Evolutionary conservation across 2,113 vertebrate genomes (phyloP), one percentile per base, ranked within the genome.

Genomic region (Anoura caudifer): DNA sequence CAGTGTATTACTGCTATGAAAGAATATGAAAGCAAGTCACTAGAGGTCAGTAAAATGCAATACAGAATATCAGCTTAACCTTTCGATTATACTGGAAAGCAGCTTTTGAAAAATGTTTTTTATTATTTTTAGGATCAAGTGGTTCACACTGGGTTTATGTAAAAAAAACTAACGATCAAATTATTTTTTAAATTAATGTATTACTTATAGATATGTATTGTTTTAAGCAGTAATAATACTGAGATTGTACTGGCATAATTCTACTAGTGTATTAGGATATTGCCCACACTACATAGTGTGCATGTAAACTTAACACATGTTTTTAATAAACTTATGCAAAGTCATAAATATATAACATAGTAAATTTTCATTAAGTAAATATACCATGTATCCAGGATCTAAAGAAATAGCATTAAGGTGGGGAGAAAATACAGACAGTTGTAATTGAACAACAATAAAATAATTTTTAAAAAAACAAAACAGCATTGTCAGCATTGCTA

Each of bases 1-100:
- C 99, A 99, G 85, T 99, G 99, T 93, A 99, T 99, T 96, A 99
- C 99, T 11, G 99, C 99, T 84, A 99, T 99, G 99, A 99, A 99
- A 96, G 99, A 99, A 75, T 99, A 99, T 0, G 99, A 99, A 97
- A 99, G 99, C 98, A 99, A 99, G 90, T 99, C 99, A 6, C 96
- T 99, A 0, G 99, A 99, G 99, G 99, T 99, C 76, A 97, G 98
- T 98, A 67, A 10, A 24, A 67, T 79, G 13, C 6, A 41, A 36
- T 38, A 45, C 1, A 94, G 72, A 93, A 17, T 90, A 38, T 69
- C n/a, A 95, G 3, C 5, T 24, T 92, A 72, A 69, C 31, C 41
- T 65, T 97, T 85, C 92, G 28, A 70, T 93, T 95, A 7, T 96
- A 3, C n/a, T 83, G 38, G 33, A 91, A 96, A 91, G 47, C 47